Base-by-base conservation (phyloP, 2,113 vertebrate genomes). In the Miniopterus natalensis region DNA sequence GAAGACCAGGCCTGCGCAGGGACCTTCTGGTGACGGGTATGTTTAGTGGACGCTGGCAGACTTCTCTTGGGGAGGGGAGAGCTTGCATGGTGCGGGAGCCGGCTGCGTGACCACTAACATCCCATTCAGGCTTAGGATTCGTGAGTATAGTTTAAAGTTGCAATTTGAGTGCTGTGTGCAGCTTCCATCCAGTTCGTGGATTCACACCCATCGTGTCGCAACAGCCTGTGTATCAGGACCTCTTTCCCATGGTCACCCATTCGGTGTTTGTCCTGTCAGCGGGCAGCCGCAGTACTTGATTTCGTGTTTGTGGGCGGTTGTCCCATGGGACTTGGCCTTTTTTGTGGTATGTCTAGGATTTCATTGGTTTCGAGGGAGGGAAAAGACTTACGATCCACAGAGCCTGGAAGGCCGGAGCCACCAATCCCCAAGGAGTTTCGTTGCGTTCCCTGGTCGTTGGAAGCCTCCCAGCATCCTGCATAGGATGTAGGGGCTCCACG, bases 141-240 rank as follows among this genome's bases (percentile, higher is more conserved):
- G 2, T 11, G 49, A 73, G 29, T 6, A 0, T 11, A 11, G 3
- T 36, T 47, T 9, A 11, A 36, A 40, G 20, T 10, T 42, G 29
- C 14, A 36, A 5, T 45, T 21, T 40, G 31, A 6, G 4, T 20
- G 8, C 36, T 13, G 0, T 57, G 42, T 45, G 23, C 5, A 1
- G 36, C 6, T 20, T 1, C 13, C 23, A 3, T 49, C 36, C 42
- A 0, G 4, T 8, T 36, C 17, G 5, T 2, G 27, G 9, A 3
- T 8, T 40, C 4, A 3, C 17, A 17, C 57, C 59, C 2, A 0
- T 2, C 3, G 51, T 4, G 45, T 5, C 18, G 20, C 59, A 4
- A 4, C 29, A 27, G 61, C 40, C 3, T 23, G 4, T 8, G 20
- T 3, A 3, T 15, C 27, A 7, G 40, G 40, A 5, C 1, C 10